These are phyloP conservation scores for Globodera rostochiensis DNA, from an alignment of 1,140 invertebrate species.

Conservation along the genomic window DNA sequence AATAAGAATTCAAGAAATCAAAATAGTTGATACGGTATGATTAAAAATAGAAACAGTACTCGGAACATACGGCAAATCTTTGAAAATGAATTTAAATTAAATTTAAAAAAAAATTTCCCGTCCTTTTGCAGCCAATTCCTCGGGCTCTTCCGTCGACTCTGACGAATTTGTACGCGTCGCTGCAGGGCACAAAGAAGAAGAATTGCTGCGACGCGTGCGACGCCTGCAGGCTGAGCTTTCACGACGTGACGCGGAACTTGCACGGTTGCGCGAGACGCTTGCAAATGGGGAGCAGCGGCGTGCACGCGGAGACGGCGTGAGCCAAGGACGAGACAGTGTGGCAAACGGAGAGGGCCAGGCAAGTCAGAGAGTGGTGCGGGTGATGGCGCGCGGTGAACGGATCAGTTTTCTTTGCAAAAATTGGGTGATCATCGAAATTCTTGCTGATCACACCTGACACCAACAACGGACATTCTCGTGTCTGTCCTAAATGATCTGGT, in stretches of 20 bases:
- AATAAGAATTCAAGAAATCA: too few relatives aligned
- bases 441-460: too few relatives aligned
- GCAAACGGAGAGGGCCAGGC: background rate
- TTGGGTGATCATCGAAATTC: too few relatives aligned
- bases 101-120: too few relatives aligned
- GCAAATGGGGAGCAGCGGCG: conserved; percentile 4
- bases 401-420: too few relatives aligned
- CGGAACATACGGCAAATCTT: too few relatives aligned
- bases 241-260: conserved; percentile 36
- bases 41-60: background rate
- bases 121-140: background rate
- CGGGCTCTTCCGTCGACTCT: conserved; percentile 6
- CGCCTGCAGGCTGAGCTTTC: conserved; percentile 42
- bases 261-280: conserved; percentile 27
- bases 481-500: too few relatives aligned
- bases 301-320: background rate
- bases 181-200: background rate
- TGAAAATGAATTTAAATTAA: too few relatives aligned
- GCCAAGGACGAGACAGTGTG: background rate
- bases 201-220: conserved; percentile 43
- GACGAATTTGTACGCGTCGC: background rate
- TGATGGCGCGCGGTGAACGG: too few relatives aligned
- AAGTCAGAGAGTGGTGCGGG: too few relatives aligned
- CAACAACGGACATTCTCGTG: too few relatives aligned
- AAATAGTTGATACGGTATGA: background rate